Percentiles rank a stretch among this genome's conserved stretches.
Evolutionary conservation across 2,113 vertebrate species (phyloP).

Genomic region (Lathamus discolor): DNA sequence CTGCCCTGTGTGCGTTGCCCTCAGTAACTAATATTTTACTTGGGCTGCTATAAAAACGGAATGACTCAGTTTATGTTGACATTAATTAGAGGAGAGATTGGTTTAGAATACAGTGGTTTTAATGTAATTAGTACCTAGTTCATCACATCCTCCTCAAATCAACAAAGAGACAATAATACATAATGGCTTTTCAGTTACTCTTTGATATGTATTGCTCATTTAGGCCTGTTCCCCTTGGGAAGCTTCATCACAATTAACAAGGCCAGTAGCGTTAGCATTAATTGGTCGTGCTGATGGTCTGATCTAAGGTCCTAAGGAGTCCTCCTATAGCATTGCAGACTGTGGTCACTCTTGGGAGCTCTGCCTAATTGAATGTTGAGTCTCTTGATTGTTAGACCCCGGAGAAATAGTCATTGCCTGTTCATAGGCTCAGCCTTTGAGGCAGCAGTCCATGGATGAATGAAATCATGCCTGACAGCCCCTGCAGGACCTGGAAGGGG

Average conservation of each 20-base stretch:
- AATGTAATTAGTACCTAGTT: slow-evolving; percentile 56
- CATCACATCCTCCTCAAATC: slow-evolving; percentile 30
- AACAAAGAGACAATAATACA: slow-evolving; percentile 34
- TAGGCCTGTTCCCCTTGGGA: slow-evolving; percentile 13
- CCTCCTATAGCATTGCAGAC: not conserved
- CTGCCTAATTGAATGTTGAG: slow-evolving; percentile 29
- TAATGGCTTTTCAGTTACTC: slow-evolving; percentile 33
- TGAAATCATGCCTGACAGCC: fast-evolving
- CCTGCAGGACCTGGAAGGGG: not conserved
- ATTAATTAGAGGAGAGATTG: slow-evolving; percentile 24
- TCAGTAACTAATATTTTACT: not conserved
- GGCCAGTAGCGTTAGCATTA: not conserved
- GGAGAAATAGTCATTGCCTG: not conserved
- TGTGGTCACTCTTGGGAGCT: slow-evolving; percentile 12
- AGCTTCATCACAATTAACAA: slow-evolving; percentile 31
- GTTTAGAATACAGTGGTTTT: slow-evolving; percentile 22
- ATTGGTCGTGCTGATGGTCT: slow-evolving; percentile 27
- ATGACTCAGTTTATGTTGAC: slow-evolving; percentile 2
- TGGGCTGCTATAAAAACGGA: not conserved
- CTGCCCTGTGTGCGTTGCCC: fast-evolving
- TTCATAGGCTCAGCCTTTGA: not conserved
- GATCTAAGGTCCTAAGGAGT: slow-evolving; percentile 43
- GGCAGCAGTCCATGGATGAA: not conserved
- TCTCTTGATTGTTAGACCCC: not conserved
- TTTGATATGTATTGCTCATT: slow-evolving; percentile 48